Evolutionary conservation across 2,113 vertebrate species (phyloP).

Genomic region (Pedionomus torquatus): DNA sequence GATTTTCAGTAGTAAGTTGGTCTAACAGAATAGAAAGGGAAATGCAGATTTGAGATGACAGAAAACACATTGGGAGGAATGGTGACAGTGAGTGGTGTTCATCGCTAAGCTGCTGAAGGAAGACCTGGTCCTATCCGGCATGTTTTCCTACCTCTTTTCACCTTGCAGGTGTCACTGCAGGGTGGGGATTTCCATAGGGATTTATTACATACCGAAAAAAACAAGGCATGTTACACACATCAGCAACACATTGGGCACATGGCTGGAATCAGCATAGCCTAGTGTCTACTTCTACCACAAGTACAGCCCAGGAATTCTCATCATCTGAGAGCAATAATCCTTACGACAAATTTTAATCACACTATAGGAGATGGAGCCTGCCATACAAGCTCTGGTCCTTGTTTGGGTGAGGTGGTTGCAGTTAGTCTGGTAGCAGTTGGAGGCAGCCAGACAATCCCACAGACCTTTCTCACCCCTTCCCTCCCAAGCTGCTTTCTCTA

Average conservation of each 20-base stretch:
- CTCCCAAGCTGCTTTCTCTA: neutral
- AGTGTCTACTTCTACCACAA: neutral
- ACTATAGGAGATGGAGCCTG: neutral
- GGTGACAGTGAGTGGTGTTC: neutral
- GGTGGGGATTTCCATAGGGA: neutral
- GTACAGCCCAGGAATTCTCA: neutral
- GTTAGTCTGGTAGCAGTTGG: neutral
- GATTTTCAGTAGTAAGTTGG: slow-evolving; percentile 3
- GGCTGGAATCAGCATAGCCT: neutral
- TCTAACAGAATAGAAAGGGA: neutral
- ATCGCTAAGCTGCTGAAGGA: neutral
- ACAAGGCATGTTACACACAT: accelerated
- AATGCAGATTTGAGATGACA: neutral
- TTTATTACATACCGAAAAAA: neutral
- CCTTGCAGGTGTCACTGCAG: neutral
- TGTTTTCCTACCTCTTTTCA: neutral
- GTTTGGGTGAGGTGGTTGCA: neutral
- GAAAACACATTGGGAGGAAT: accelerated
- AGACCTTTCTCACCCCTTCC: neutral
- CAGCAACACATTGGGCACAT: neutral
- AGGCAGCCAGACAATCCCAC: neutral
- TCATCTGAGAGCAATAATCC: neutral
- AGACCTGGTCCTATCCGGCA: neutral
- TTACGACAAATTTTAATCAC: neutral
- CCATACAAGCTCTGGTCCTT: neutral